Evolutionary conservation across 2,113 vertebrate genomes (phyloP), one percentile per base, ranked within the genome.

Genomic region (Cercopithecus mona): DNA sequence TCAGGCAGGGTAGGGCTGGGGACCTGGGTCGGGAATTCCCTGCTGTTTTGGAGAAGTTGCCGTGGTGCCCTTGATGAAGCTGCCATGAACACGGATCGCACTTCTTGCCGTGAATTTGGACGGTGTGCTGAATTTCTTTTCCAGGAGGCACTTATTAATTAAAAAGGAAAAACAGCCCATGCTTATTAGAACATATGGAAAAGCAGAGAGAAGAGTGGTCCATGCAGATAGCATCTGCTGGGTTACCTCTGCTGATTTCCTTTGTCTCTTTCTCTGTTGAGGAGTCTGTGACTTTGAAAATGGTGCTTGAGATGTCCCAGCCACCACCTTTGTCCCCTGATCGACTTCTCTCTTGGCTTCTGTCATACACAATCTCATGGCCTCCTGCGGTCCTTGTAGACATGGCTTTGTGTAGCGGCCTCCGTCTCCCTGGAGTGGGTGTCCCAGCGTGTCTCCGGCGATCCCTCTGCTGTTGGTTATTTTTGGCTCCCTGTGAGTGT

Each of bases 281-380:
- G 30, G 50, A 70, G 5, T 38, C 55, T 61, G 78, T 59, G 73
- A 9, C 38, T 6, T 64, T 16, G 2, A 8, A 2, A 0, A 17
- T 0, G 27, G 25, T 7, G 14, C 22, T 20, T 2, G 8, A 17
- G 40, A 3, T 20, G 43, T 68, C 45, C 48, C 48, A 0, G 38
- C 20, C 38, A 7, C 6, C 2, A 2, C 8, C 4, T 59, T 18
- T 27, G 23, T 16, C 23, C 48, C n/a, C 61, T 16, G 52, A 3
- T 32, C 48, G 22, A 32, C 8, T 43, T 78, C 50, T 1, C 8
- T 17, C 70, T 12, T 0, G 2, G 17, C 30, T 48, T 35, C 9
- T 0, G 3, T 32, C 45, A 5, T 5, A 1, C 9, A 0, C 23
- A 10, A 32, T 43, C 40, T 23, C 30, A 1, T 0, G 0, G 3